Evolutionary conservation across 2,113 vertebrate species (phyloP).

Genomic region (Pomatostomus ruficeps): DNA sequence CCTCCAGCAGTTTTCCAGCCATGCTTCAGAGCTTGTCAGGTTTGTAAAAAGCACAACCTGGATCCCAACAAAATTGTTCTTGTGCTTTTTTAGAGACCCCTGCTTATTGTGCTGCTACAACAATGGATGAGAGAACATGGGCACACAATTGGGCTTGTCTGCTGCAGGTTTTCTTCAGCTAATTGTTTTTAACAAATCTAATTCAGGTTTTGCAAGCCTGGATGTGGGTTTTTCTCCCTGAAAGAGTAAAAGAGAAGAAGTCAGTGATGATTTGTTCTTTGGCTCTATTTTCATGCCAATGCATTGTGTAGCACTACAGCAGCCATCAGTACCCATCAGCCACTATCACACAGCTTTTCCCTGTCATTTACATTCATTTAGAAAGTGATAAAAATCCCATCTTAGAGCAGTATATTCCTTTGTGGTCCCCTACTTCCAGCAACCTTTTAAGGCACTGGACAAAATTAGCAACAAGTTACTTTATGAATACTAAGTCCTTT

Average conservation of each 20-base stretch:
- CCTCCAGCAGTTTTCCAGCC: background rate
- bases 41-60: background rate
- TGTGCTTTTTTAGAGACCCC: background rate
- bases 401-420: slow-evolving; percentile 65
- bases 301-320: slow-evolving; percentile 44
- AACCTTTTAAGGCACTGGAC: slow-evolving; percentile 62
- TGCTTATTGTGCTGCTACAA: background rate
- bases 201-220: slow-evolving; percentile 37
- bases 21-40: background rate
- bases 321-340: slow-evolving; percentile 66
- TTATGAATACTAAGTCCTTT: slow-evolving; percentile 56
- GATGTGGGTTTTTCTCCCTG: background rate
- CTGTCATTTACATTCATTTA: slow-evolving; percentile 72
- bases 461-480: slow-evolving; percentile 68
- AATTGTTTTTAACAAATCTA: slow-evolving; percentile 30
- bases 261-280: slow-evolving; percentile 55
- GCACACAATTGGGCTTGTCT: background rate
- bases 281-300: slow-evolving; percentile 47
- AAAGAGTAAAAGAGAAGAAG: slow-evolving; percentile 55
- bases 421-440: slow-evolving; percentile 58
- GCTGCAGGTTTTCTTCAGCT: background rate
- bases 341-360: slow-evolving; percentile 63
- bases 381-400: slow-evolving; percentile 69
- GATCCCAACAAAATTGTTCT: background rate
- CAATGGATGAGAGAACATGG: background rate